Evolutionary conservation across 2,113 vertebrate species (phyloP).

Genomic region (Sterna hirundo): DNA sequence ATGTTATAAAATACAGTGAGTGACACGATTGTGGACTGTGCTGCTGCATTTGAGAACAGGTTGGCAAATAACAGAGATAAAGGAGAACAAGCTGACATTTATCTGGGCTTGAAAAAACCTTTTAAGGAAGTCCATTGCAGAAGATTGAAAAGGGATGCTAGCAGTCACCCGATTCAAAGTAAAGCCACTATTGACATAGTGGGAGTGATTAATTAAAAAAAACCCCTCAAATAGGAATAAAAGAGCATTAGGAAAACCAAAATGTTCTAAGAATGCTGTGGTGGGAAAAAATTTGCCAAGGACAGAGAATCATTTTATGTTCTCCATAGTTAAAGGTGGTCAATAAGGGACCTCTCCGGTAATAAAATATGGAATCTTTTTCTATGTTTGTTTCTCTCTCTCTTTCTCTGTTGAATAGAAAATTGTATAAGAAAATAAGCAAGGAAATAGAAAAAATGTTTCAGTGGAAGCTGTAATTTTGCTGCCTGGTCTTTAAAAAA

Average conservation of each 20-base stretch:
- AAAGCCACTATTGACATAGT: neutral
- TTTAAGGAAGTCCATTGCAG: neutral
- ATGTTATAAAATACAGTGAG: neutral
- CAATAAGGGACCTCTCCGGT: neutral
- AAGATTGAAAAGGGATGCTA: neutral
- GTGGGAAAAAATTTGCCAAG: neutral
- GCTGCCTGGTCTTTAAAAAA: neutral
- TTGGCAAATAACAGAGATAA: neutral
- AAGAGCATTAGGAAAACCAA: neutral
- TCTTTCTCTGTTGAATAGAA: neutral
- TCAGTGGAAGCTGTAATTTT: neutral
- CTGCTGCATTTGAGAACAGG: neutral
- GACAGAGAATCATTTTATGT: neutral
- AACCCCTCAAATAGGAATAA: neutral
- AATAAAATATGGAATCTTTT: neutral
- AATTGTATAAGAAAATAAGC: neutral
- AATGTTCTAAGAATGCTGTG: neutral
- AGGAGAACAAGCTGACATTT: neutral
- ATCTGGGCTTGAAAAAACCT: neutral
- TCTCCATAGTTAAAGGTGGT: neutral
- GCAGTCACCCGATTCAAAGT: neutral
- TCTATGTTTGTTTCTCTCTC: neutral
- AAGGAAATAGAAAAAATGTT: neutral
- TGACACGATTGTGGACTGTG: neutral
- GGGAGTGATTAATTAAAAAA: neutral